These are phyloP conservation scores for Oreamnos americanus DNA, from an alignment of 2,113 vertebrate species.

Conservation along the genomic window DNA sequence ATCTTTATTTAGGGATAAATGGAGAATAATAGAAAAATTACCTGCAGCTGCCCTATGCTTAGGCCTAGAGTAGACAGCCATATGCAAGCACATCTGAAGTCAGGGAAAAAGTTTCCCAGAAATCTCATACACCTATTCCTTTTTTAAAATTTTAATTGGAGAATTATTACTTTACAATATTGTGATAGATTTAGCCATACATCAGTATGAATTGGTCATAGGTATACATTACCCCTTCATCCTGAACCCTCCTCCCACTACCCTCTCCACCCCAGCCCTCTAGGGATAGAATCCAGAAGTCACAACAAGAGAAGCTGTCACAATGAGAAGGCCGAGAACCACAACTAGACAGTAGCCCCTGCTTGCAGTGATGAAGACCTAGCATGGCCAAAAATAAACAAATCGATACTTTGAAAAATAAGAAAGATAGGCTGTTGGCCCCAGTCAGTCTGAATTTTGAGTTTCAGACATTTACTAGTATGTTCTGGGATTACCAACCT, in stretches of 20 bases:
- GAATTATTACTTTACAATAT: not conserved
- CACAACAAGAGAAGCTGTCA: not conserved
- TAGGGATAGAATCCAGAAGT: not conserved
- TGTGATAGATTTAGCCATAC: not conserved
- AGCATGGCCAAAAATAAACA: not conserved
- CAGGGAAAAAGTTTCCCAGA: not conserved
- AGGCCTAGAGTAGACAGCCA: not conserved
- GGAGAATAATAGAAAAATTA: not conserved
- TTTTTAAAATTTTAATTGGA: not conserved
- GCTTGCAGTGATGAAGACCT: fast-evolving
- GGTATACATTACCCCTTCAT: not conserved
- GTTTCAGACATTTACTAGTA: not conserved
- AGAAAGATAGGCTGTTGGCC: not conserved
- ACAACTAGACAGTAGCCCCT: not conserved
- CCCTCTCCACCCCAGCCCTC: not conserved
- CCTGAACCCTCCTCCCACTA: not conserved
- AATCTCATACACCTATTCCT: not conserved
- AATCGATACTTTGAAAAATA: not conserved
- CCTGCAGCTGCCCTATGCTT: not conserved
- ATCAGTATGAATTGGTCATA: not conserved
- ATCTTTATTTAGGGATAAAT: not conserved
- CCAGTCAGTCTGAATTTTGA: not conserved
- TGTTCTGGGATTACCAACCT: not conserved
- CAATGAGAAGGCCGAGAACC: not conserved
- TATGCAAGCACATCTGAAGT: not conserved